A percentile compares a stretch with the other conserved stretches of the same genome.
Evolutionary conservation across 1,140 invertebrate species (phyloP).

Genomic region (Zaprionus africanus): DNA sequence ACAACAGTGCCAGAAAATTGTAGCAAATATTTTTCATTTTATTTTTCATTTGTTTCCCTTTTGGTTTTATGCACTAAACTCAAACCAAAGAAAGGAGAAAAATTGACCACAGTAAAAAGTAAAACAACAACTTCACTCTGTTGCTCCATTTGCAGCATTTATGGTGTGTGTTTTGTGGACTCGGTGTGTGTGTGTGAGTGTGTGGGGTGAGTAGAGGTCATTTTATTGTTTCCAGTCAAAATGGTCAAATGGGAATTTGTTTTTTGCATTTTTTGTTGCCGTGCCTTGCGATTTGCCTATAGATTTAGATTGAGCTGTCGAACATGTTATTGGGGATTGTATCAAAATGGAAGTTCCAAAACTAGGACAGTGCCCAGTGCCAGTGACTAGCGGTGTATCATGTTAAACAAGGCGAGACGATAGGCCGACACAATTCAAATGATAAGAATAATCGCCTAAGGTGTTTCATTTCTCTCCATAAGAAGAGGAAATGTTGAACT

Average conservation of each 20-base stretch:
- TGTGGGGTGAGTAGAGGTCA: constrained; percentile 51
- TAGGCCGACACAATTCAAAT: constrained; percentile 61
- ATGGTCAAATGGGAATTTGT: constrained; percentile 77
- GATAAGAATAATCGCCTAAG: constrained; percentile 76
- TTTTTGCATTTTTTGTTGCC: constrained; percentile 47
- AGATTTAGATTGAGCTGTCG: constrained; percentile 79
- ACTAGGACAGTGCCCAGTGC: constrained; percentile 1
- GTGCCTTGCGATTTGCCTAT: constrained; percentile 49
- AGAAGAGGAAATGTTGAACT: background rate
- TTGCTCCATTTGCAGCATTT: constrained; percentile 80
- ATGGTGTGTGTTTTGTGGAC: constrained; percentile 39
- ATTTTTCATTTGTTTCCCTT: constrained; percentile 43
- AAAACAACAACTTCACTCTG: constrained; percentile 55
- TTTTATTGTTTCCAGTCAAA: constrained; percentile 79
- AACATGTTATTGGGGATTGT: constrained; percentile 56
- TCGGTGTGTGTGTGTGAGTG: constrained; percentile 10
- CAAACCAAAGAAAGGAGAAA: constrained; percentile 13
- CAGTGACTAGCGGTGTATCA: constrained; percentile 34
- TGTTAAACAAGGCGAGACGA: constrained; percentile 18
- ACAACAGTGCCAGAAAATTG: constrained; percentile 64
- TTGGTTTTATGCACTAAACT: constrained; percentile 31
- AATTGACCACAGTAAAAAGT: constrained; percentile 30
- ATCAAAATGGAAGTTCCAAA: constrained; percentile 10
- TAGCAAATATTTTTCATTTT: constrained; percentile 36
- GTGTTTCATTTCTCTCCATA: constrained; percentile 48